Percentiles rank a stretch among this genome's conserved stretches.
Evolutionary conservation across 2,113 vertebrate genomes (phyloP).

Genomic region (Prinia subflava): DNA sequence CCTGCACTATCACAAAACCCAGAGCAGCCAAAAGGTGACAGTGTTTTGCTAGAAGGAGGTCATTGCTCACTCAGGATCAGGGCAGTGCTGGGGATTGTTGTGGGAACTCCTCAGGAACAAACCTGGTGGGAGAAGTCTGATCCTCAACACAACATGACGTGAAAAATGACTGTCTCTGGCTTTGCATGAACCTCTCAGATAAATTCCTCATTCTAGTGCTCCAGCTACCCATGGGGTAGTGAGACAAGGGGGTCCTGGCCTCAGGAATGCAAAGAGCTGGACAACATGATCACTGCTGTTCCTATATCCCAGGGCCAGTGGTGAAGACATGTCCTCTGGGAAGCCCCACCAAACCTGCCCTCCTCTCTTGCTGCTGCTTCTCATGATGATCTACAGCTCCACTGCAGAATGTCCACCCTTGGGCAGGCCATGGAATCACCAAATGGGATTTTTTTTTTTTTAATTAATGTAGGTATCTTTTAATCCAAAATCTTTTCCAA

Average conservation of each 20-base stretch:
- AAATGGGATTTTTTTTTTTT: neutral
- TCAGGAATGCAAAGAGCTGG: neutral
- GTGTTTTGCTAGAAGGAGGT: neutral
- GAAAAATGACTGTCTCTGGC: neutral
- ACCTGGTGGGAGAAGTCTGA: neutral
- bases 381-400: neutral
- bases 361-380: neutral
- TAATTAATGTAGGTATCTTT: neutral
- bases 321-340: neutral
- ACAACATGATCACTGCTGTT: rapidly evolving
- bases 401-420: neutral
- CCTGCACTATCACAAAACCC: neutral
- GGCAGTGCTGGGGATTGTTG: neutral
- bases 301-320: too few species aligned
- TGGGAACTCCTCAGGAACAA: neutral
- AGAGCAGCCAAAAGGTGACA: neutral
- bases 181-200: neutral
- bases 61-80: neutral
- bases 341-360: neutral
- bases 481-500: neutral
- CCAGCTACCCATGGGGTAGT: neutral
- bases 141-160: rapidly evolving
- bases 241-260: neutral
- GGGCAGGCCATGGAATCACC: neutral
- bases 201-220: neutral